Evolutionary conservation across 2,113 vertebrate genomes (phyloP), one percentile per base, ranked within the genome.

Genomic region (Rhabdornis inornatus): DNA sequence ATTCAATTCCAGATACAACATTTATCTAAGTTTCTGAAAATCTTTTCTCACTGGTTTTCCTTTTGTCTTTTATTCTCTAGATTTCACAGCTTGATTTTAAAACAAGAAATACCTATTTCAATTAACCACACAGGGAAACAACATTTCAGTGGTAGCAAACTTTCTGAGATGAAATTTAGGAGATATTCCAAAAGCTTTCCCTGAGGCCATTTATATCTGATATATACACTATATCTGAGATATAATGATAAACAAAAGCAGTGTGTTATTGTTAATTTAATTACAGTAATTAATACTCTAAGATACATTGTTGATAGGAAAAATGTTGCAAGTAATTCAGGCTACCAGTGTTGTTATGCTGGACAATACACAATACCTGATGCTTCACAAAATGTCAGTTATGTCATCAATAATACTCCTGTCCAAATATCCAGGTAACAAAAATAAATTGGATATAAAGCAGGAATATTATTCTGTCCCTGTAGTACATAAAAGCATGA

Each of bases 31-130:
- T 83, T 81, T 65, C 18, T 64, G 19, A 39, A 25, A 6, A 6
- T 27, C 3, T 35, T 3, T 66, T 56, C 13, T 33, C 3, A 2
- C 6, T 52, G 1, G 3, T 68, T 85, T 45, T 19, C 2, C 15
- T 49, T 55, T 59, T 52, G 63, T 35, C 1, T 83, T 72, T 72
- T 33, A 33, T 63, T 68, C 13, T 13, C 6, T 79, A 53, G 11
- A 80, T 69, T 89, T 72, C 15, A 33, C 1, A 60, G 16, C 5
- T 42, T 35, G 6, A 37, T 61, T 57, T 89, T 50, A 55, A 56
- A 72, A 23, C 1, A 72, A 75, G 77, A 77, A 37, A 3, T 1
- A 68, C 0, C 1, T 44, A 15, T 55, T 91, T 72, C 37, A 61
- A 13, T 50, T 88, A 80, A 50, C 2, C 11, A 69, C 35, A 39